Percentiles rank a stretch among this genome's conserved stretches.
These are phyloP conservation scores for Archocentrus centrarchus DNA, from an alignment of 2,113 vertebrate genomes.

Conservation along the genomic window DNA sequence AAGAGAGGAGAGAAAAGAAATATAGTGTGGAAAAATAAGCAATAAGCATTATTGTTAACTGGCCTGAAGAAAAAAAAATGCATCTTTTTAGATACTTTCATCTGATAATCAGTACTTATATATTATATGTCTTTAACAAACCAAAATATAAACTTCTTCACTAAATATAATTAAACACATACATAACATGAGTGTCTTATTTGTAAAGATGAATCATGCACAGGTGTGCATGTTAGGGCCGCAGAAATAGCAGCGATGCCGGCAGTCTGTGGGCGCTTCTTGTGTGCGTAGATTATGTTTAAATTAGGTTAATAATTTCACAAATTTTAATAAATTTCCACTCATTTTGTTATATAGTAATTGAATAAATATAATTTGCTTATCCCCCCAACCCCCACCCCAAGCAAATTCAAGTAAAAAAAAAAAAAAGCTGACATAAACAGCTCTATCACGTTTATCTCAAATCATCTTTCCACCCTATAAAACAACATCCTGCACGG, in stretches of 20 bases:
- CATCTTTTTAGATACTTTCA: background rate
- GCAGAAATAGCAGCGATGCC: background rate
- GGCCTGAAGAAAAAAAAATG: background rate
- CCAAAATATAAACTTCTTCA: background rate
- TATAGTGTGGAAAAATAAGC: background rate
- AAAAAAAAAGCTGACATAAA: constrained; percentile 18
- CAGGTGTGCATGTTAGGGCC: background rate
- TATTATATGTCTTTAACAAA: background rate
- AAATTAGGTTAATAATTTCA: constrained; percentile 6
- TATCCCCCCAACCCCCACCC: background rate
- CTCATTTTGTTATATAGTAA: constrained; percentile 20
- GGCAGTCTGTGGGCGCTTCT: background rate
- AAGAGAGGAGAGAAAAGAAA: background rate
- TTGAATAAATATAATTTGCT: constrained; percentile 40
- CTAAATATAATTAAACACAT: background rate
- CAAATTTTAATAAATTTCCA: constrained; percentile 32
- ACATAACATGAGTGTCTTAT: background rate
- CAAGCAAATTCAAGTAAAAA: constrained; percentile 16
- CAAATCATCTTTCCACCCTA: constrained; percentile 61
- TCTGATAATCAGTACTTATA: no score
- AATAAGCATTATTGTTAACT: background rate
- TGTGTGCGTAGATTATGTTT: background rate
- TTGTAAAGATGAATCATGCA: background rate
- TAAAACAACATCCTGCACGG: constrained; percentile 57
- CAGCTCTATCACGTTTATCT: constrained; percentile 58